These are phyloP conservation scores for Pogonophryne albipinna DNA, from an alignment of 2,797 vertebrate species.

Conservation along the genomic window DNA sequence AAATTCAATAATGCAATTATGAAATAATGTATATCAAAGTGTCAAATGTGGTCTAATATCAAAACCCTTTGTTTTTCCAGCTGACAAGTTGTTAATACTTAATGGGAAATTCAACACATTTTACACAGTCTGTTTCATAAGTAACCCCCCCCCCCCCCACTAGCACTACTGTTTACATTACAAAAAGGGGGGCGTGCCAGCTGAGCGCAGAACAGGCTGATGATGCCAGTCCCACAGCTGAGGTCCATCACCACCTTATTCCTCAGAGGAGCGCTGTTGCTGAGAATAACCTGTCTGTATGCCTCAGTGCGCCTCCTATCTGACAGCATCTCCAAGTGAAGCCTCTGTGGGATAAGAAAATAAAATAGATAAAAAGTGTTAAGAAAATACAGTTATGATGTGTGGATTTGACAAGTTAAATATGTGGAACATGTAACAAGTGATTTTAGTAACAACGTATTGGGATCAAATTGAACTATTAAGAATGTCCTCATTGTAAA, in stretches of 20 bases:
- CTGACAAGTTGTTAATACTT: background rate
- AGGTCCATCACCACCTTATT: conserved; percentile 87
- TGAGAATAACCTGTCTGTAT: conserved; percentile 83
- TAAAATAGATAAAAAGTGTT: background rate
- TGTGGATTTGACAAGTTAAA: background rate
- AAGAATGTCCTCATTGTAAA: background rate
- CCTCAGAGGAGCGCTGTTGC: conserved; percentile 79
- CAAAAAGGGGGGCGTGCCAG: conserved; percentile 77
- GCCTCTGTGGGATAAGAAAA: conserved; percentile 76
- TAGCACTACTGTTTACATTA: conserved; percentile 50
- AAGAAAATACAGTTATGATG: background rate
- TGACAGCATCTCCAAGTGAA: conserved; percentile 89
- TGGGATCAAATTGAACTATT: background rate
- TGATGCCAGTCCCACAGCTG: conserved; percentile 88
- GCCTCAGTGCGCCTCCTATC: conserved; percentile 86
- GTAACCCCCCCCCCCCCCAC: background rate
- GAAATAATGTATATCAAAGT: background rate
- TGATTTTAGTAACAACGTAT: background rate
- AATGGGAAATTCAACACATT: background rate
- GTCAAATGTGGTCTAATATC: background rate
- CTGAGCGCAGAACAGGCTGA: conserved; percentile 89
- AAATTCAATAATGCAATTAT: background rate
- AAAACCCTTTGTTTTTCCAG: background rate
- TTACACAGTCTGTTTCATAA: background rate
- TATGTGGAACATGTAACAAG: background rate